These are phyloP conservation scores for Sphaeramia orbicularis DNA, from an alignment of 2,797 vertebrate species.

Conservation along the genomic window DNA sequence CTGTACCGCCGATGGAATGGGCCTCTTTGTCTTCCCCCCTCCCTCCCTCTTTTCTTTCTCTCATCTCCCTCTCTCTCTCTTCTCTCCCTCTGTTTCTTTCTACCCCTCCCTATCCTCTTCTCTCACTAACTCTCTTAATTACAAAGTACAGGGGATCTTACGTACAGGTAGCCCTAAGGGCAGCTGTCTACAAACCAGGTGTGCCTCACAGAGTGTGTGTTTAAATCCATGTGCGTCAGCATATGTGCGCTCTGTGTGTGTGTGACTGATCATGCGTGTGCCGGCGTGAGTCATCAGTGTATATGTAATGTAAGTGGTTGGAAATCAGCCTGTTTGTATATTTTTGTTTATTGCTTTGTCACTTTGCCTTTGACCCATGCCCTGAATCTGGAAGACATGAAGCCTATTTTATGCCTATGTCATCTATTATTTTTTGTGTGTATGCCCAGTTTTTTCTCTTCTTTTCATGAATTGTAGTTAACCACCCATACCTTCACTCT, in stretches of 20 bases:
- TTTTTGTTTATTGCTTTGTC: conserved; percentile 13
- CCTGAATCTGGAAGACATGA: neutral
- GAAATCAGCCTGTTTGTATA: conserved; percentile 15
- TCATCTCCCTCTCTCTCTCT: conserved; percentile 19
- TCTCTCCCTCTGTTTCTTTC: conserved; percentile 2
- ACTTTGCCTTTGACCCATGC: neutral
- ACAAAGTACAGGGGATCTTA: conserved; percentile 83
- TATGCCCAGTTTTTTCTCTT: conserved; percentile 20
- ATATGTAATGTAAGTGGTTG: neutral
- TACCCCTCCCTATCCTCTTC: conserved; percentile 44
- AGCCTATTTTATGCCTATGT: conserved; percentile 1
- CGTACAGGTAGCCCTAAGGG: conserved; percentile 81
- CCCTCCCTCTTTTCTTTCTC: conserved; percentile 12
- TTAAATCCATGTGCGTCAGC: conserved; percentile 42
- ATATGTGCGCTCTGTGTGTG: conserved; percentile 12
- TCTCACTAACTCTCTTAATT: conserved; percentile 78
- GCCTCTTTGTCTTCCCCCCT: conserved; percentile 61
- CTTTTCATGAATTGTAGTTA: conserved; percentile 37
- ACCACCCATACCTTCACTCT: conserved; percentile 36
- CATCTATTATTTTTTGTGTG: neutral
- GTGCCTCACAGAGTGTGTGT: conserved; percentile 56
- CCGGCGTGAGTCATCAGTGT: conserved; percentile 19
- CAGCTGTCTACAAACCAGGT: conserved; percentile 84
- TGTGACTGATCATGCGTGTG: neutral
- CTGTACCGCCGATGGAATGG: conserved; percentile 62